A percentile compares a stretch with the other conserved stretches of the same genome.
Evolutionary conservation across 2,113 vertebrate genomes (phyloP).

Genomic region (Saccopteryx bilineata): DNA sequence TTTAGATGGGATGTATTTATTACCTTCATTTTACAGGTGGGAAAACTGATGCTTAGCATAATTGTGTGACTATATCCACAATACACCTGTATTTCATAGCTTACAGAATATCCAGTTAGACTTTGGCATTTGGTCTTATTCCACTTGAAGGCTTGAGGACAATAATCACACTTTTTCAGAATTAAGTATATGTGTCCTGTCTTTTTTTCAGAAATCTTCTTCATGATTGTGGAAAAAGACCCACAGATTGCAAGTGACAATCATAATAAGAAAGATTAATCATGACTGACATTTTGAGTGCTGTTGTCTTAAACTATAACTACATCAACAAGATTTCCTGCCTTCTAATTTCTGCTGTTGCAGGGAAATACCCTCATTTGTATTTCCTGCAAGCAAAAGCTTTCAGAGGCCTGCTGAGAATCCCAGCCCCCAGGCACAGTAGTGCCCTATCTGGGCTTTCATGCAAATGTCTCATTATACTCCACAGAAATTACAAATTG

Average conservation of each 20-base stretch:
- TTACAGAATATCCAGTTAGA: background rate
- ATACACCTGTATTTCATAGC: background rate
- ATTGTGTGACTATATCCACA: background rate
- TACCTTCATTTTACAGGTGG: background rate
- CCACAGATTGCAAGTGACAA: constrained; percentile 61
- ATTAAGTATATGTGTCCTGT: background rate
- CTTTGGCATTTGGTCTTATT: background rate
- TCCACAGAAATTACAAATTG: constrained; percentile 59
- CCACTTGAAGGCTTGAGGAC: background rate
- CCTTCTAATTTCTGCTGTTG: constrained; percentile 48
- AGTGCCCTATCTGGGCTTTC: background rate
- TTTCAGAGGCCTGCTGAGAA: background rate
- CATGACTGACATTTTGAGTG: constrained; percentile 62
- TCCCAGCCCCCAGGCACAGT: background rate
- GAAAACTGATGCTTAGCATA: background rate
- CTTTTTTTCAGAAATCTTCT: constrained; percentile 35
- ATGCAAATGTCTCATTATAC: constrained; percentile 58
- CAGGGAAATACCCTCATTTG: constrained; percentile 48
- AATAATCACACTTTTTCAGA: background rate
- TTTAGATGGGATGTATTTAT: background rate
- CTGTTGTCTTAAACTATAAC: constrained; percentile 72
- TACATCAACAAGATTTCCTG: constrained; percentile 17
- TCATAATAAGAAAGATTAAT: constrained; percentile 67
- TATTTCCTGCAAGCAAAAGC: constrained; percentile 52
- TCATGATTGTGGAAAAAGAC: constrained; percentile 17